Evolutionary conservation across 2,797 vertebrate genomes (phyloP), one percentile per base, ranked within the genome.

Genomic region (Hapalemur alaotrensis): DNA sequence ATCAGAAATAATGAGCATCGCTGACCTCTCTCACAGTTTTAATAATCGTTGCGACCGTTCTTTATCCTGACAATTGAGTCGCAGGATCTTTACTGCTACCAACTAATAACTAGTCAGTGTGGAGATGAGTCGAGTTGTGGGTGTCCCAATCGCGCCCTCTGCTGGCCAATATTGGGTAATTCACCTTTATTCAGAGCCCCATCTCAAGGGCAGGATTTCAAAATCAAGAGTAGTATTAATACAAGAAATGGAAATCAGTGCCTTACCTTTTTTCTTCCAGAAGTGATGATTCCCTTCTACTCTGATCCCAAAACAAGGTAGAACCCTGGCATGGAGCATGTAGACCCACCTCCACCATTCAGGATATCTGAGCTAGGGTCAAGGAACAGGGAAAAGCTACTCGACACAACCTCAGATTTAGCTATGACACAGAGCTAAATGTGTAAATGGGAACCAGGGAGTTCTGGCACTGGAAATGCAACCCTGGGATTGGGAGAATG

Each of bases 81-180:
- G 8, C 72, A n/a, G 41, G 23, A 48, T 69, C 28, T 35, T 87
- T 73, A 28, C 43, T 25, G 25, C 22, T 3, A 41, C 18, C 59
- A 17, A n/a, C 73, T 38, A 38, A 59, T 38, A 38, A 59, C 2
- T 59, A 10, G 30, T 70, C 4, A 38, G 1, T 7, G 1, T 6
- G 15, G 3, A 23, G 17, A 17, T 4, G 15, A n/a, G 22, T 50
- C 35, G 18, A 41, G 13, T 43, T n/a, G 2, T 81, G 2, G 0
- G 46, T 85, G 72, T 46, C 52, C 78, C 30, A 70, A 92, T 18
- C 43, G 32, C 85, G 65, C 73, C 89, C 92, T 94, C 96, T 94
- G 22, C 83, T 0, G 65, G 59, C 32, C 43, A 5, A 7, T 32
- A 1, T 18, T 4, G 10, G 38, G 9, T 4, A 91, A 67, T 93